Evolutionary conservation across 2,113 vertebrate genomes (phyloP), one percentile per base, ranked within the genome.

Genomic region (Condylura cristata): DNA sequence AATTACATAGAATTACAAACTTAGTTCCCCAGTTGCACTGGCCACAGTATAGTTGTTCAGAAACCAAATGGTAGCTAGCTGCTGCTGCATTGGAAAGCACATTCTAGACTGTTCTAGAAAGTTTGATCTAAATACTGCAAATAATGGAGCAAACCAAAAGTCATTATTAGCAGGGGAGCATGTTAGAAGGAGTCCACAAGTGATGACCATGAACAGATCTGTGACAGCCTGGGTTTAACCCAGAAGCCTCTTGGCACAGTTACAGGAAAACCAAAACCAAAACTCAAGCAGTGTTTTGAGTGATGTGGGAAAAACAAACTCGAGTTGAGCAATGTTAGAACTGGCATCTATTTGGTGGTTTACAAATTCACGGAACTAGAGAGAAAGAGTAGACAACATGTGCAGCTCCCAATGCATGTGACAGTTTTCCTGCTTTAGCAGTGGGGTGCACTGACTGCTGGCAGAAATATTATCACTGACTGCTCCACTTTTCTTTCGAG

Each of bases 261-360:
- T 2, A 87, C 24, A 5, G 48, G 58, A 79, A 90, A 78, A 86
- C 66, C n/a, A 56, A 56, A 92, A 86, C 6, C 30, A 11, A 83
- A 83, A 86, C 53, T 34, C 81, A 63, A 70, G 53, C 71, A 16
- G 14, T 60, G 24, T 71, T 96, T 89, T 85, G 14, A 76, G 60
- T n/a, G 28, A 34, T 78, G n/a, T 60, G 75, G 75, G 61, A 71
- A 81, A 70, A 86, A 76, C 60, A 39, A 46, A 71, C 63, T 37
- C 26, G 10, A 71, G 30, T 34, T 20, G 34, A n/a, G 22, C 74
- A 88, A 51, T n/a, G 20, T 79, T 71, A 32, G 48, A 74, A 71
- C 11, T 37, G 80, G 44, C 37, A 37, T 46, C 48, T n/a, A 34
- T 80, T 71, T 58, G 44, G 61, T 12, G n/a, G 61, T 65, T 82